Evolutionary conservation across 2,888 invertebrate genomes (phyloP).

Genomic region (Zaprionus lineosus): DNA sequence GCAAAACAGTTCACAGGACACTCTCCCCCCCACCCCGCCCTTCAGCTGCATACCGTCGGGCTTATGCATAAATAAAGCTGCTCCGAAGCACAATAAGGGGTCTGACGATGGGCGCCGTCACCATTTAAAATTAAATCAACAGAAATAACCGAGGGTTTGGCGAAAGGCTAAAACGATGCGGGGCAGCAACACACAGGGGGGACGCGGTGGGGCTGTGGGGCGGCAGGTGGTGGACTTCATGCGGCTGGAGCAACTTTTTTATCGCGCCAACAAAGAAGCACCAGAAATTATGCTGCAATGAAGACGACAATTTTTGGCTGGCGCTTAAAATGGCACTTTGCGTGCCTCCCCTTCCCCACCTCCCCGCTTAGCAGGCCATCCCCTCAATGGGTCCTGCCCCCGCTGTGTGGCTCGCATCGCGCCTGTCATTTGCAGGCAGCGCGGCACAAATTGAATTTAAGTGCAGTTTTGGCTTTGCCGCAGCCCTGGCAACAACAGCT

Average conservation of each 20-base stretch:
- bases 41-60: no score
- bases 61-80: conserved; percentile 70
- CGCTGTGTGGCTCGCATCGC: conserved; percentile 21
- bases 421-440: conserved; percentile 72
- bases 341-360: not conserved
- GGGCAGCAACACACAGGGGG: conserved; percentile 32
- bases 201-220: not conserved
- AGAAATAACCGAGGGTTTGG: no score
- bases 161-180: no score
- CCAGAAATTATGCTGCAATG: conserved; percentile 73
- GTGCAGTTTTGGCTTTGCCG: conserved; percentile 70
- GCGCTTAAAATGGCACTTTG: conserved; percentile 72
- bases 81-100: conserved; percentile 57
- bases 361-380: no score
- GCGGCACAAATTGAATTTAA: conserved; percentile 75
- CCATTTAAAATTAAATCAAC: conserved; percentile 81
- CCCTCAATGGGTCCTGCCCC: no score
- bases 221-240: not conserved
- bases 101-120: conserved; percentile 60
- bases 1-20: conserved; percentile 66
- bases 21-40: conserved; percentile 3
- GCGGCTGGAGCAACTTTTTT: conserved; percentile 64
- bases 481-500: conserved; percentile 23
- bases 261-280: conserved; percentile 68
- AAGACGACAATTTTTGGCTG: conserved; percentile 76